These are phyloP conservation scores for Caenorhabditis plicata DNA, from an alignment of 2,888 invertebrate species.

Conservation along the genomic window DNA sequence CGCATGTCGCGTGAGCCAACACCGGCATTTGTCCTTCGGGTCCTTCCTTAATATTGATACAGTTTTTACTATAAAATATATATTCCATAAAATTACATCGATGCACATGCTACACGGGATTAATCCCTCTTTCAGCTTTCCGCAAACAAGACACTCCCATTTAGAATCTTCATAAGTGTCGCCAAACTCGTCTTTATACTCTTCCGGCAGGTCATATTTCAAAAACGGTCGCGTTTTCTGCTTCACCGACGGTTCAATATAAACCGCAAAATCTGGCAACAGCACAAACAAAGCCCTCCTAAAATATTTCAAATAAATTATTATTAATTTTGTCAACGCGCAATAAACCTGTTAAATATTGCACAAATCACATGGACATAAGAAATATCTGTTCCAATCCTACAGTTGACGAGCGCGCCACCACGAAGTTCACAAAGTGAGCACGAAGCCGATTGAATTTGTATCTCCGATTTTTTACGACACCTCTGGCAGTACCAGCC, in stretches of 20 bases:
- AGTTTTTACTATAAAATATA: too few species aligned
- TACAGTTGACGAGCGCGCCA: slow-evolving; percentile 48
- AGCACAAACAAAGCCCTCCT: too few species aligned
- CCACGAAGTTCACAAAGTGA: slow-evolving; percentile 54
- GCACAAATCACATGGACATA: slow-evolving; percentile 59
- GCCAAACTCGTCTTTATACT: slow-evolving; percentile 14
- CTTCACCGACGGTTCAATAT: slow-evolving; percentile 10
- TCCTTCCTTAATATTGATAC: too few species aligned
- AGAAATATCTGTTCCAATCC: slow-evolving; percentile 20
- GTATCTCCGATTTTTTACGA: slow-evolving; percentile 20
- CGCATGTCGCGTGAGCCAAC: slow-evolving; percentile 71
- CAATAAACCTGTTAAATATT: slow-evolving; percentile 34
- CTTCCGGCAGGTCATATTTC: not conserved
- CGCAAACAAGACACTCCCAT: slow-evolving; percentile 34
- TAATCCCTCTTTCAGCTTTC: slow-evolving; percentile 17
- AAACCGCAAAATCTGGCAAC: slow-evolving; percentile 21
- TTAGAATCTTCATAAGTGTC: slow-evolving; percentile 20
- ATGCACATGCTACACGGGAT: slow-evolving; percentile 22
- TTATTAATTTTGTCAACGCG: too few species aligned
- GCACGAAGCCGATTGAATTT: slow-evolving; percentile 44
- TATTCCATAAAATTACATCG: too few species aligned
- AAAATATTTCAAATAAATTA: too few species aligned
- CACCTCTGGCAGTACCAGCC: slow-evolving; percentile 53
- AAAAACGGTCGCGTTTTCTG: not conserved
- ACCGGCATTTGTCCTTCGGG: slow-evolving; percentile 9